These are phyloP conservation scores for Tineola bisselliella DNA, from an alignment of 2,888 invertebrate genomes.

Conservation along the genomic window DNA sequence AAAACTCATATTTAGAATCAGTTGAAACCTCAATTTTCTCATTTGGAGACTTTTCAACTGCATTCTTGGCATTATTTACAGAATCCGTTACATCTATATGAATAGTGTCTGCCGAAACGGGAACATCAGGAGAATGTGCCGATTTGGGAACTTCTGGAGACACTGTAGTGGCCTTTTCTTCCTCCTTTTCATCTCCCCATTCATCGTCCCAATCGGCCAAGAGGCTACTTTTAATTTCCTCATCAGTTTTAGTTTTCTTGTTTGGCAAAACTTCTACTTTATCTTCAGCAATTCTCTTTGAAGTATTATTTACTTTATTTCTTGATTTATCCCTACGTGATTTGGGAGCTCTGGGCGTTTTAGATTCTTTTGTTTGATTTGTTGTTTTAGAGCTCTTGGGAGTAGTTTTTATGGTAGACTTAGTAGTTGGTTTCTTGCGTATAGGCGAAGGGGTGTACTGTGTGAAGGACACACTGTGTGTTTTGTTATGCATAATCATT, in stretches of 20 bases:
- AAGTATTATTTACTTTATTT: constrained; percentile 41
- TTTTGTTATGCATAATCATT: constrained; percentile 77
- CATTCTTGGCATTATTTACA: not conserved
- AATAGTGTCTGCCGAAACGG: constrained; percentile 44
- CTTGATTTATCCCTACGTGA: constrained; percentile 32
- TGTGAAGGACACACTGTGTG: constrained; percentile 68
- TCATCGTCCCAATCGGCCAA: constrained; percentile 82
- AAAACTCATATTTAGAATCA: constrained; percentile 82
- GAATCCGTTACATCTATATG: constrained; percentile 16
- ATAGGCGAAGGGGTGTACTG: constrained; percentile 55
- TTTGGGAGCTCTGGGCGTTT: constrained; percentile 38
- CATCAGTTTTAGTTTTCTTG: constrained; percentile 67
- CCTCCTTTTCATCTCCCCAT: constrained; percentile 46
- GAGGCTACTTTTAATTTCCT: constrained; percentile 74
- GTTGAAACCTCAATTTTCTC: constrained; percentile 54
- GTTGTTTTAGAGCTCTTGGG: constrained; percentile 34
- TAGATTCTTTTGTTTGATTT: constrained; percentile 27
- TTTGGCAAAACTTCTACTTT: constrained; percentile 27
- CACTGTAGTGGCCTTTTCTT: constrained; percentile 30
- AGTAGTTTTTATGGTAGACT: constrained; percentile 13
- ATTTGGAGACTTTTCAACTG: constrained; percentile 25
- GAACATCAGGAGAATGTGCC: constrained; percentile 42
- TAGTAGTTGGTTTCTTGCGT: constrained; percentile 33
- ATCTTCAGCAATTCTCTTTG: constrained; percentile 50
- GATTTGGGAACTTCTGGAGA: constrained; percentile 10